A percentile compares a stretch with the other conserved stretches of the same genome.
phyloP scores from a whole-genome alignment of 2,113 vertebrate species.

The Prinia subflava region DNA sequence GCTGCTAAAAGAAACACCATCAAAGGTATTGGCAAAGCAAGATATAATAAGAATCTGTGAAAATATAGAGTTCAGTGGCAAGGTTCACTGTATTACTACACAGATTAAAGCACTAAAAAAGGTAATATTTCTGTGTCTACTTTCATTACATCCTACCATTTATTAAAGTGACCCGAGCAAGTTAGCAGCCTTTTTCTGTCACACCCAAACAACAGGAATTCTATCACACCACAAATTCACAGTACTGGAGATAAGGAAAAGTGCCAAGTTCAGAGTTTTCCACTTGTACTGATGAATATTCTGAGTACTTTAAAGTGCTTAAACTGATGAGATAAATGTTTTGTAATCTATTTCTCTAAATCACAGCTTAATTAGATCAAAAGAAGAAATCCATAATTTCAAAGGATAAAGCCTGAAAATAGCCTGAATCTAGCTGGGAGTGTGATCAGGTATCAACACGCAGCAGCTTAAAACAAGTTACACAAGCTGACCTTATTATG shows the following conservation, averaged over 20 bases:
- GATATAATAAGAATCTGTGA: neutral
- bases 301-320: constrained; percentile 42
- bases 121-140: neutral
- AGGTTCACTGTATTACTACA: neutral
- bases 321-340: constrained; percentile 58
- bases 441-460: constrained; percentile 58
- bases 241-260: neutral
- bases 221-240: neutral
- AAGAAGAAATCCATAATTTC: constrained; percentile 61
- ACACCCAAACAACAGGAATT: neutral
- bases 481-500: constrained; percentile 69
- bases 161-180: neutral
- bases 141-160: neutral
- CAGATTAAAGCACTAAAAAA: neutral
- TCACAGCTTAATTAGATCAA: constrained; percentile 64
- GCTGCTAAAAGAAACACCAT: neutral
- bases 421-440: constrained; percentile 46
- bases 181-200: neutral
- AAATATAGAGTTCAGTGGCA: neutral
- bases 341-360: constrained; percentile 15
- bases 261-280: neutral
- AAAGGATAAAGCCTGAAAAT: constrained; percentile 22
- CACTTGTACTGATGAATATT: neutral
- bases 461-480: constrained; percentile 63
- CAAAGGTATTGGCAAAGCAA: neutral